Base-by-base conservation (phyloP, 2,797 vertebrate species). In the Eremophila alpestris region DNA sequence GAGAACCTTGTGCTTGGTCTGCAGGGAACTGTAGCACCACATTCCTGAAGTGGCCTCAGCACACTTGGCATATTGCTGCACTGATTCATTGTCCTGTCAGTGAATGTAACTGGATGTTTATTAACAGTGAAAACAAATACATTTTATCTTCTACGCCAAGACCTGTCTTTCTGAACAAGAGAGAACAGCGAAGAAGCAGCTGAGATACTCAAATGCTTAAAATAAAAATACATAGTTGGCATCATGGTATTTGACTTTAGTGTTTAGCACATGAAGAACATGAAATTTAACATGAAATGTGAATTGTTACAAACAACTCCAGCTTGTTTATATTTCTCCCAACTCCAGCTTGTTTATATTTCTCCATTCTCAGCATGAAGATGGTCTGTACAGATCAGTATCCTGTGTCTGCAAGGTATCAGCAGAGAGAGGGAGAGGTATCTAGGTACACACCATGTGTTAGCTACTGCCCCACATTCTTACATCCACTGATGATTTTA, bases 51-150 rank as follows among this genome's bases (percentile, higher is more conserved):
- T 10, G 19, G 77, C 56, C 77, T 62, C 36, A 17, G 73, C 79
- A 46, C 26, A 65, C 65, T 63, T 56, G 41, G 55, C 3, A 4
- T 52, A 32, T 48, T 78, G 65, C 79, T 92, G 62, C 87, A 67
- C 32, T 78, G 69, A 94, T 93, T 78, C 91, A 96, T 88, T 64
- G 65, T 58, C 76, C 59, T 94, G 79, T 75, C 85, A 86, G 2
- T 48, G 76, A 78, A 55, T 41, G 5, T 41, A 88, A 85, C 75
- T 65, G 43, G 58, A 56, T 81, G 69, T 55, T 93, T 89, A 82
- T 75, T 83, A 95, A 75, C 51, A 27, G 48, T 26, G 5, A 88
- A 55, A 86, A 78, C 75, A 91, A 92, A 87, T 59, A 63, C 20
- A 59, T 58, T 91, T 84, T 36, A 81, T 80, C 82, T 90, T 93